phyloP scores from a whole-genome alignment of 2,113 vertebrate genomes.

The Chamaea fasciata region DNA sequence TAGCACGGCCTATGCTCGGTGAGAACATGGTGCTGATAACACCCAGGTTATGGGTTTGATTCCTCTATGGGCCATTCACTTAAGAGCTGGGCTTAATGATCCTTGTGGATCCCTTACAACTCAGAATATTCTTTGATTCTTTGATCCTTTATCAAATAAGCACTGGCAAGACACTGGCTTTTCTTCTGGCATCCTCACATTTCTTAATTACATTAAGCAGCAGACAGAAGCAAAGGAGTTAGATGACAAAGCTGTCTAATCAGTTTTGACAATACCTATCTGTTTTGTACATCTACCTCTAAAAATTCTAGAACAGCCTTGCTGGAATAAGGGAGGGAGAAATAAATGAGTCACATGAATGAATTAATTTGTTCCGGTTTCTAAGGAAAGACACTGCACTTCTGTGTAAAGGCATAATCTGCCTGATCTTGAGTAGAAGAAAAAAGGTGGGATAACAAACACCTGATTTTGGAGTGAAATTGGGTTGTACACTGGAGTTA shows the following conservation, averaged over 20 bases:
- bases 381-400: neutral
- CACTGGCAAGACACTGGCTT: fast-evolving
- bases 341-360: neutral
- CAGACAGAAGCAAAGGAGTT: neutral
- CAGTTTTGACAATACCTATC: neutral
- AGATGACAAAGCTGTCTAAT: neutral
- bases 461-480: neutral
- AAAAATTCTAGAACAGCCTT: neutral
- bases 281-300: neutral
- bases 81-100: neutral
- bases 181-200: neutral
- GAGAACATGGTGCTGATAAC: neutral
- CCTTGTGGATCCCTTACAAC: neutral
- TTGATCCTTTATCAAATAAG: neutral
- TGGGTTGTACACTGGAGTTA: neutral
- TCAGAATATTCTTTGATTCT: neutral
- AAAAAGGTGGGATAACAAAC: neutral
- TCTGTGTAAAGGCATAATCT: neutral
- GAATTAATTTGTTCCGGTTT: neutral
- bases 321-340: neutral
- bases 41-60: neutral
- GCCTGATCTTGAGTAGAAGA: neutral
- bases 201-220: neutral
- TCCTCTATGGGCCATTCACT: neutral
- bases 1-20: neutral